Conservation (phyloP, 2,113 vertebrate genomes). For the Leucosticte australis region DNA sequence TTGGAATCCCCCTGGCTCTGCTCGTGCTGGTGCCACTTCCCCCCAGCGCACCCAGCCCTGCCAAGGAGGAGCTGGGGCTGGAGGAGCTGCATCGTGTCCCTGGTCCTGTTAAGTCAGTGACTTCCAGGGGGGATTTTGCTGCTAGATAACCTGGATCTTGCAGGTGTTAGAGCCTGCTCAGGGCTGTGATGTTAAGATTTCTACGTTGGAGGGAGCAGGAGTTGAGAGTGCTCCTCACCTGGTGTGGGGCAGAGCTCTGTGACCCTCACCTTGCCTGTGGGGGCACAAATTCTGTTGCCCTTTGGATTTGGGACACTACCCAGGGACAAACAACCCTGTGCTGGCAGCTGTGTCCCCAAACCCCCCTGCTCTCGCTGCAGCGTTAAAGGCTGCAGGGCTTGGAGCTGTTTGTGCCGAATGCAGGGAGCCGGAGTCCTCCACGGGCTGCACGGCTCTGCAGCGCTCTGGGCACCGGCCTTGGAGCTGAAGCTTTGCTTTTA, state of each 20-base stretch:
- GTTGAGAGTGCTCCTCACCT: fast-evolving
- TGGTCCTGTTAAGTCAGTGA: fast-evolving
- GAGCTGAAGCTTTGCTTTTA: background rate
- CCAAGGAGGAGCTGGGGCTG: background rate
- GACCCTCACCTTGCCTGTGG: fast-evolving
- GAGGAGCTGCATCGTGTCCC: background rate
- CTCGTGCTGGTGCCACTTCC: background rate
- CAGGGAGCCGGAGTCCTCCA: fast-evolving
- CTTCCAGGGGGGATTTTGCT: background rate
- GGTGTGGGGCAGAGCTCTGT: background rate
- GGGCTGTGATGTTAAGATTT: fast-evolving
- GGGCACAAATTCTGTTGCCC: fast-evolving
- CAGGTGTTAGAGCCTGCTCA: fast-evolving
- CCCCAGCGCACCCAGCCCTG: background rate
- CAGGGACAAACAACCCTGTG: too few relatives aligned
- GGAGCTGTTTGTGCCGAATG: background rate
- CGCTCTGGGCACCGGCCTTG: background rate
- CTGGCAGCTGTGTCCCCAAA: background rate
- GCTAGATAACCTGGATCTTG: fast-evolving
- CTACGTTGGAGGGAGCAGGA: fast-evolving
- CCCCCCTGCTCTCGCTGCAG: fast-evolving
- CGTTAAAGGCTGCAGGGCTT: background rate
- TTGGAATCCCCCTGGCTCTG: background rate
- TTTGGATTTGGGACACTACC: background rate
- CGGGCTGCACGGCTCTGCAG: background rate